Evolutionary conservation across 2,113 vertebrate species (phyloP), one percentile per base, ranked within the genome.

Genomic region (Brachionichthys hirsutus): DNA sequence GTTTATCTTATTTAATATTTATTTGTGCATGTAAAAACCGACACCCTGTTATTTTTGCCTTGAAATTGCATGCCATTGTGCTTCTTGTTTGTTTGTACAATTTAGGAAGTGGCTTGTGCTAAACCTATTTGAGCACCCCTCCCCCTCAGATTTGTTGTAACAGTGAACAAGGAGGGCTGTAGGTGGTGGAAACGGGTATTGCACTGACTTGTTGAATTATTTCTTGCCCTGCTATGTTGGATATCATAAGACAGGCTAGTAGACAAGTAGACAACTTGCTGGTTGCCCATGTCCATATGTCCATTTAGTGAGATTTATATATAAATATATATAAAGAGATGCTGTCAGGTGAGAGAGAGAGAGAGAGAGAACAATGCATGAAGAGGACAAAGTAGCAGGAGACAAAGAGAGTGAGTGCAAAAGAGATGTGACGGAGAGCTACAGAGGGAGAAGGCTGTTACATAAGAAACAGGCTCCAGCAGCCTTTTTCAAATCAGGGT

Each of bases 171-270:
- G 75, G 76, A 82, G 76, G 63, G 66, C 62, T 74, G 24, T 67
- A 68, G 24, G 78, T 84, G 83, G 80, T 66, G 61, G 67, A 83
- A 75, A 70, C 64, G 70, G 81, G 78, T 81, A 85, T 71, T 87
- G 85, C 87, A 85, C 82, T 81, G 77, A 88, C 87, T 80, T 87
- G 85, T 87, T 87, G 85, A 80, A 30, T 67, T 48, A 49, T 47
- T 64, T 45, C 57, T 60, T 66, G 54, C 48, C 66, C 34, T 79
- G 63, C 78, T 75, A 72, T 69, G 66, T 73, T 80, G 73, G 60
- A 75, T 53, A 59, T 78, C 45, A 59, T 61, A 41, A 58, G 63
- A 66, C 14, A 49, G 36, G 66, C 70, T 46, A 69, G 65, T 71
- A 61, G 58, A 72, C 40, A 62, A 69, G 65, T 71, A 61, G 58